Base-by-base conservation (phyloP, 2,113 vertebrate genomes). In the Eurystomus gularis region DNA sequence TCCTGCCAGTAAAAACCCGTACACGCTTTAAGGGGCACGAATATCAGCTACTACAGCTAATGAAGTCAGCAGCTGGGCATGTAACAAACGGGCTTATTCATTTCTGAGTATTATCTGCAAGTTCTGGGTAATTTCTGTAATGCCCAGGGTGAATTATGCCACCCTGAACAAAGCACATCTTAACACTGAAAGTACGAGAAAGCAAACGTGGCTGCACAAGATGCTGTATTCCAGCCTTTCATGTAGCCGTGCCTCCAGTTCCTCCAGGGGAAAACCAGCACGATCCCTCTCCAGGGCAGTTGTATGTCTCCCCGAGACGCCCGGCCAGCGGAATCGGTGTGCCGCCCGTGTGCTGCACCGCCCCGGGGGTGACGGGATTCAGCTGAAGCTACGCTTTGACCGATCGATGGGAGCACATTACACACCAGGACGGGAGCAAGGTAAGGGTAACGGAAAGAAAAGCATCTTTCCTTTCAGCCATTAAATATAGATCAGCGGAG, bases 391-490 rank as follows among this genome's bases (percentile, higher is more conserved):
- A 94, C 73, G 75, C 72, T 95, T 93, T 90, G 29, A 80, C 95
- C 95, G 84, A 97, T 97, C 96, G 92, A 97, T 96, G 86, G 76
- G 17, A 97, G 94, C 95, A 95, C 97, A 97, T 93, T 88, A 94
- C 97, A 86, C 95, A 60, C 84, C 96, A 90, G 96, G 92, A 68
- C 18, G 58, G 73, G 90, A 94, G 86, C 93, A 87, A 94, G 97
- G 94, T 87, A 57, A 95, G 95, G 90, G 40, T 31, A 88, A 82
- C 81, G 68, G 52, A 69, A 94, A 54, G 92, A 61, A 92, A 91
- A 89, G 93, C 98, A 66, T 97, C 97, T 87, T 90, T 86, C 93
- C 97, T 97, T 97, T 97, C 97, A 95, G 97, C 97, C 98, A 98
- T 98, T 96, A 97, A 98, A 98, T 95, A 97, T 94, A 88, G 90